These are phyloP conservation scores for Distichodus sexfasciatus DNA, from an alignment of 2,797 vertebrate species.

Conservation along the genomic window DNA sequence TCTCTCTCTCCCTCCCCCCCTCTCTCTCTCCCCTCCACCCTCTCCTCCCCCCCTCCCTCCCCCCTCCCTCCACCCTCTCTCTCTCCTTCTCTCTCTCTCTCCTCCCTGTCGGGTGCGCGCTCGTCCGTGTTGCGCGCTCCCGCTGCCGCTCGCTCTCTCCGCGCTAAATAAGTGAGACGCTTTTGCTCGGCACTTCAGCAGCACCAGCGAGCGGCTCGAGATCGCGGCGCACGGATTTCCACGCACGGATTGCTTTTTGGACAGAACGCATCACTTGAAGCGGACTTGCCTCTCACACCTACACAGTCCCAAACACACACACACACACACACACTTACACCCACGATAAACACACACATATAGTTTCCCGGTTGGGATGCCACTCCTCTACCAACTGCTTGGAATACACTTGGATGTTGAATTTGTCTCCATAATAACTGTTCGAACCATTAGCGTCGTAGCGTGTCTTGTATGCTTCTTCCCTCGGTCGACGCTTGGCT, in stretches of 20 bases:
- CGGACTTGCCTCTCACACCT: slow-evolving; percentile 4
- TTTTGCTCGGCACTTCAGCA: slow-evolving; percentile 56
- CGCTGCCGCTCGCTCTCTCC: slow-evolving; percentile 53
- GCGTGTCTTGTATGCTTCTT: slow-evolving; percentile 34
- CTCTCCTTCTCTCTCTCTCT: background rate
- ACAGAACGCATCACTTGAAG: slow-evolving; percentile 11
- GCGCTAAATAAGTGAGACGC: slow-evolving; percentile 53
- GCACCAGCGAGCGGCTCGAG: slow-evolving; percentile 61
- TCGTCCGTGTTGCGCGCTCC: slow-evolving; percentile 44
- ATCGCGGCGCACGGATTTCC: slow-evolving; percentile 56
- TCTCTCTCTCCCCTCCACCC: slow-evolving; percentile 10
- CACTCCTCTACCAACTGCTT: slow-evolving; percentile 37
- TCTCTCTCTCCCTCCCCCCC: background rate
- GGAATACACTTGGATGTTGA: slow-evolving; percentile 71
- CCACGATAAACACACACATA: slow-evolving; percentile 1
- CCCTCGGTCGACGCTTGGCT: slow-evolving; percentile 23
- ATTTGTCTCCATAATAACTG: slow-evolving; percentile 64
- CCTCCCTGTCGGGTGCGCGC: slow-evolving; percentile 21
- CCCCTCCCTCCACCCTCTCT: slow-evolving; percentile 36
- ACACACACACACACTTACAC: background rate
- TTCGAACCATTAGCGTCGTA: slow-evolving; percentile 49
- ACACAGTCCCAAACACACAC: background rate
- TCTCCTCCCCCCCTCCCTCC: slow-evolving; percentile 40
- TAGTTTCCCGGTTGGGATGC: too few relatives aligned
- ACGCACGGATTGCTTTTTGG: slow-evolving; percentile 54